These are phyloP conservation scores for Romanogobio albipinnatus DNA, from an alignment of 2,113 vertebrate species.

Conservation along the genomic window DNA sequence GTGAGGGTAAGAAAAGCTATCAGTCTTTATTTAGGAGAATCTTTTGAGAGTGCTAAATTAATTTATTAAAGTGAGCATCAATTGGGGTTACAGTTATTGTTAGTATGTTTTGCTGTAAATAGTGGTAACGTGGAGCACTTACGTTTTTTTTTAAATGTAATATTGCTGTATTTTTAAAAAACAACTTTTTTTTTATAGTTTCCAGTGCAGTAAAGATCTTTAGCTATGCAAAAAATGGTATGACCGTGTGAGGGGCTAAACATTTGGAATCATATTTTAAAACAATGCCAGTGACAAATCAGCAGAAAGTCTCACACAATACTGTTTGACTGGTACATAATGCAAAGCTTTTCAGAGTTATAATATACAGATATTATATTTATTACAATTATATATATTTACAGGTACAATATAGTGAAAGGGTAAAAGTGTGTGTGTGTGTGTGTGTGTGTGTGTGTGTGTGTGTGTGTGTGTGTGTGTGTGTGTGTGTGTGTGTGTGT, in stretches of 20 bases:
- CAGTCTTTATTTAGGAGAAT: neutral
- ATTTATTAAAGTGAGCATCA: neutral
- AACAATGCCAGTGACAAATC: neutral
- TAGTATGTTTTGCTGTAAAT: neutral
- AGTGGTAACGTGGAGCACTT: neutral
- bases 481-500: too few species aligned
- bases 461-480: too few species aligned
- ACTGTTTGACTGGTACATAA: too few species aligned
- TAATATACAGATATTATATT: too few species aligned
- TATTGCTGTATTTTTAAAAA: too few species aligned
- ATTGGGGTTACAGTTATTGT: neutral
- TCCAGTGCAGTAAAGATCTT: neutral
- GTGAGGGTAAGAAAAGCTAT: conserved; percentile 49
- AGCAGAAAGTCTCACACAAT: too few species aligned
- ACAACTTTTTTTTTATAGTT: neutral
- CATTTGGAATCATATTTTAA: neutral
- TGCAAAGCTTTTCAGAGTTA: too few species aligned
- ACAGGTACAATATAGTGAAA: too few species aligned
- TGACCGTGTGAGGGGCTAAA: neutral
- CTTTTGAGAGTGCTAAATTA: neutral
- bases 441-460: too few species aligned
- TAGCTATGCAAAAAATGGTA: neutral
- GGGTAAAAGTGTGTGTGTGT: too few species aligned
- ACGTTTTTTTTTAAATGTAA: too few species aligned
- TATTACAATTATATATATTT: too few species aligned